A percentile compares a stretch with the other conserved stretches of the same genome.
These are phyloP conservation scores for Hirundichthys speculiger DNA, from an alignment of 2,113 vertebrate species.

Conservation along the genomic window DNA sequence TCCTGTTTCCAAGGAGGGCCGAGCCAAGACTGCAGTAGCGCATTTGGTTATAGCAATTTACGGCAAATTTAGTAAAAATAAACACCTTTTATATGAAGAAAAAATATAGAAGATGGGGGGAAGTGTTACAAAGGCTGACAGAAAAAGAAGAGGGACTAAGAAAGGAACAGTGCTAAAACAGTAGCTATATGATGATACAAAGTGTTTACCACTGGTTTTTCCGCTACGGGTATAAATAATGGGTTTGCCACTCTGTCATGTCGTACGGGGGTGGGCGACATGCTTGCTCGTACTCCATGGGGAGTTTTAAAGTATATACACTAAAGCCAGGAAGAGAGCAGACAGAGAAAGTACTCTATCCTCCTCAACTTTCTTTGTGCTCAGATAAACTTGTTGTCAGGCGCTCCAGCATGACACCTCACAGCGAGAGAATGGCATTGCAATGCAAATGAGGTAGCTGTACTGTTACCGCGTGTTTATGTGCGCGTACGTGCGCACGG, in stretches of 20 bases:
- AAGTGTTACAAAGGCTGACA: slow-evolving; percentile 12
- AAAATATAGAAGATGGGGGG: slow-evolving; percentile 16
- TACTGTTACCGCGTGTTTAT: slow-evolving; percentile 43
- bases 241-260: slow-evolving; percentile 44
- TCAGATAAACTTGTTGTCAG: slow-evolving; percentile 83
- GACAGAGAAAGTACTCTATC: slow-evolving; percentile 71
- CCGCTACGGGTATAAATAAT: slow-evolving; percentile 43
- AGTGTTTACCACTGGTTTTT: slow-evolving; percentile 48
- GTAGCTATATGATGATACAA: slow-evolving; percentile 41
- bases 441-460: slow-evolving; percentile 78
- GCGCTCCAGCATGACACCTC: slow-evolving; percentile 76
- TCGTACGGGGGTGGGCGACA: slow-evolving; percentile 46
- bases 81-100: slow-evolving; percentile 41
- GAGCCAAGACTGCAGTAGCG: slow-evolving; percentile 26
- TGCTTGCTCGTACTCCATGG: slow-evolving; percentile 50
- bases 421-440: slow-evolving; percentile 80
- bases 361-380: slow-evolving; percentile 76
- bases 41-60: slow-evolving; percentile 50
- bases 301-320: slow-evolving; percentile 52
- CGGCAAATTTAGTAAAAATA: slow-evolving; percentile 50
- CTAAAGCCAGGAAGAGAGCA: slow-evolving; percentile 57
- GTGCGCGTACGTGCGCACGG: slow-evolving; percentile 32
- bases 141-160: slow-evolving; percentile 10
- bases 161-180: slow-evolving; percentile 36
- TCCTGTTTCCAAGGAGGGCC: slow-evolving; percentile 56